Base-by-base conservation (phyloP, 53 echinoderm and acorn worm species). In the Glandiceps talaboti region DNA sequence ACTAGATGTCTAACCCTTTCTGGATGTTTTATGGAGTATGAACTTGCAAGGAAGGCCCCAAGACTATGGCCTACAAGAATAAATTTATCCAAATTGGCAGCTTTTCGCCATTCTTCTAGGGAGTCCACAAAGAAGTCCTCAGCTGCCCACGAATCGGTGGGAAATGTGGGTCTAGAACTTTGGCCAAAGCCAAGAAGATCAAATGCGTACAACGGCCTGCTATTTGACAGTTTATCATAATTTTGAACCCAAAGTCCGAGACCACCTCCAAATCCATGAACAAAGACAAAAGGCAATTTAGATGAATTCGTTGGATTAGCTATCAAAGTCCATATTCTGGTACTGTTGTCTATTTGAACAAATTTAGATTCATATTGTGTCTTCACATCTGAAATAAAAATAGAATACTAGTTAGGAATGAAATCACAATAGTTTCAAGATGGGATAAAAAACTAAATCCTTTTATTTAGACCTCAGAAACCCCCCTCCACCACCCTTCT, bases 21-120 rank as follows among this genome's bases (percentile, higher is more conserved):
- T 0, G 99, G 99, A 75, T 97, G 88, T 33, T 75, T 75, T 28
- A 94, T 79, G 30, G 91, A 81, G 79, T 99, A 99, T 73, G 93
- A 83, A 72, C 84, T 86, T 1, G 93, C 84, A 33, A 94, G 84
- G 73, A 85, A 99, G 20, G 93, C 99, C 0, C 99, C 99, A 45
- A 99, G 83, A 83, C 99, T 99, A 30, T 99, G 99, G 1, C 99
- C 99, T 12, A 99, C 84, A 78, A 94, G 83, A 30, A 99, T 85
- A 88, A 99, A 93, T 27, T 91, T 80, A 30, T 99, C 88, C 27
- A 99, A 31, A 26, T 87, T 85, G 30, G 93, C 87, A 33, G 83
- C 81, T 32, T 94, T 87, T 73, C 99, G 87, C 99, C 99, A 99
- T 27, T 31, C 89, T 78, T 99, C 99, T 20, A 99, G 93, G 14